Percentiles rank a stretch among this genome's conserved stretches.
phyloP scores from a whole-genome alignment of 2,113 vertebrate species.

The Pseudorasbora parva region DNA sequence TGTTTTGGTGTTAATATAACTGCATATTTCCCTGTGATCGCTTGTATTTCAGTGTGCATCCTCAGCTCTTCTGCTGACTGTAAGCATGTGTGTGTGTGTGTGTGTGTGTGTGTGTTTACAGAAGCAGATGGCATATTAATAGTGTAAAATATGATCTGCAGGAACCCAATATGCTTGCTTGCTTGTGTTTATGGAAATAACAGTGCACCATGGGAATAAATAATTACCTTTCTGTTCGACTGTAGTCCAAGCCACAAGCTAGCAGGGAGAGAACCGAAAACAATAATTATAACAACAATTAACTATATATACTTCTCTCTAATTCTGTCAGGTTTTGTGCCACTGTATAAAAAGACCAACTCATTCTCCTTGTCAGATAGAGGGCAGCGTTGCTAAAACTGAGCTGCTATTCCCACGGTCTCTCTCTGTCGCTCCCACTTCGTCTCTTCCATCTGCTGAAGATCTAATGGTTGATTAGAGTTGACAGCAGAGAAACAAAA shows the following conservation, averaged over 20 bases:
- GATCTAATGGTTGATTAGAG: conserved; percentile 43
- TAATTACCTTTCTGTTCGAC: conserved; percentile 23
- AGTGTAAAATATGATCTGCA: conserved; percentile 79
- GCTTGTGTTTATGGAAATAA: conserved; percentile 77
- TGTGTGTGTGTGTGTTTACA: conserved; percentile 70
- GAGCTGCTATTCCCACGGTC: conserved; percentile 35
- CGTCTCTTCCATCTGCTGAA: conserved; percentile 34
- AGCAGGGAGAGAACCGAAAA: conserved; percentile 56
- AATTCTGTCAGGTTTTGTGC: neutral
- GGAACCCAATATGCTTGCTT: conserved; percentile 77
- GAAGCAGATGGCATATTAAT: conserved; percentile 82
- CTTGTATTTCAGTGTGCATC: conserved; percentile 53
- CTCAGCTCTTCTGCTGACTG: conserved; percentile 58
- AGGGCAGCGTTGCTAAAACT: conserved; percentile 40
- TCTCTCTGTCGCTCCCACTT: conserved; percentile 36
- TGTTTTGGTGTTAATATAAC: neutral
- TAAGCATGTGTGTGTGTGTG: conserved; percentile 31
- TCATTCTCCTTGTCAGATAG: conserved; percentile 37
- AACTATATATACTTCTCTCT: conserved; percentile 9
- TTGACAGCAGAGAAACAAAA: conserved; percentile 45
- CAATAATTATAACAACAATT: conserved; percentile 47
- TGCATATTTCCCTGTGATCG: neutral
- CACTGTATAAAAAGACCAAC: conserved; percentile 1
- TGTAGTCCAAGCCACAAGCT: conserved; percentile 20
- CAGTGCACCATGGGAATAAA: conserved; percentile 67